Evolutionary conservation across 2,888 invertebrate species (phyloP).

Genomic region (Mesorhabditis spiculigera): DNA sequence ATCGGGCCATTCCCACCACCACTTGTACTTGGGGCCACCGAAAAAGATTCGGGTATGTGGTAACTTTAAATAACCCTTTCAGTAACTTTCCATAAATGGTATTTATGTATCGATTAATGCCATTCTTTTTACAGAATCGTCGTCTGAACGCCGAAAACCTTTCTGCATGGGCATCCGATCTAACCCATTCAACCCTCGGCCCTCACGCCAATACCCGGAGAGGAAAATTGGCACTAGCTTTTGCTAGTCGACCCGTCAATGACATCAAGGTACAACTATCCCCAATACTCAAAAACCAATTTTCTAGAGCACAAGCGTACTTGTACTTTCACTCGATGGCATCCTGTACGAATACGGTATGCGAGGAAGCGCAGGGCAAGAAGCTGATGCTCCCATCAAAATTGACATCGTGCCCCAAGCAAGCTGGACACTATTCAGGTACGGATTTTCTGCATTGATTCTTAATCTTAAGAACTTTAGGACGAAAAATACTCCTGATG

Average conservation of each 20-base stretch:
- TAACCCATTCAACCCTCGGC: constrained; percentile 28
- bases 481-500: constrained; percentile 38
- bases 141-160: constrained; percentile 44
- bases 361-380: constrained; percentile 9
- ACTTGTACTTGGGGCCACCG: constrained; percentile 75
- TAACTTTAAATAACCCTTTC: not conserved
- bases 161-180: constrained; percentile 53
- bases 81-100: not conserved
- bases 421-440: constrained; percentile 22
- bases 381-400: constrained; percentile 21
- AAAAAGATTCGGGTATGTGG: constrained; percentile 73
- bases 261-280: not conserved
- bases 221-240: constrained; percentile 31
- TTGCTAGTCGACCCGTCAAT: constrained; percentile 17
- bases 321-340: constrained; percentile 14
- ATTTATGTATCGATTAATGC: not conserved
- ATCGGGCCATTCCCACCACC: constrained; percentile 87
- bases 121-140: constrained; percentile 24
- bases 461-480: constrained; percentile 15
- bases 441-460: constrained; percentile 59
- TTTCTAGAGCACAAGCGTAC: not conserved
- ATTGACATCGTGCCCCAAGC: constrained; percentile 17
- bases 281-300: not conserved
- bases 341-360: constrained; percentile 27
- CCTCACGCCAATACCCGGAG: constrained; percentile 12